Evolutionary conservation across 2,113 vertebrate genomes (phyloP).

Genomic region (Melanotaenia duboulayi): DNA sequence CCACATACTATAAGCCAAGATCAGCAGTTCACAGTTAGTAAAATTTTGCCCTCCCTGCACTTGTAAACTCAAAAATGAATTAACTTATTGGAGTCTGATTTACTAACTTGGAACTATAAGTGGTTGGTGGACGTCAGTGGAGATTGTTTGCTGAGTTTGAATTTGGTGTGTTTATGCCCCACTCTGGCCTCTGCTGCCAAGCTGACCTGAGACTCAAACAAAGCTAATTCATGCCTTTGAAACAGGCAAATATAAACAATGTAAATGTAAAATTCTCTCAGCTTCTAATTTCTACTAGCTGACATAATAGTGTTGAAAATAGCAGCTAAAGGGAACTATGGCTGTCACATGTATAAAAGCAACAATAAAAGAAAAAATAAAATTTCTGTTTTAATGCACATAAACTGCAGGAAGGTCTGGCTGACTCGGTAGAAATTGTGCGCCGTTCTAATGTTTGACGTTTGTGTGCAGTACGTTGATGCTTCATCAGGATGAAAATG

Average conservation of each 20-base stretch:
- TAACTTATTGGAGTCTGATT: background rate
- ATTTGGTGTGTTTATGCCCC: conserved; percentile 5
- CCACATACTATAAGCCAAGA: background rate
- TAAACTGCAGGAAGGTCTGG: conserved; percentile 5
- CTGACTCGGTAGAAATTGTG: background rate
- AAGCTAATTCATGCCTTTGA: background rate
- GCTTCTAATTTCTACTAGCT: background rate
- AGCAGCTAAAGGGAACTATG: background rate
- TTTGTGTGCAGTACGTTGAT: no score
- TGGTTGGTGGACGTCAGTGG: background rate
- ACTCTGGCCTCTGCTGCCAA: background rate
- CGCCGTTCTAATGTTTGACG: no score
- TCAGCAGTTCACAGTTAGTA: background rate
- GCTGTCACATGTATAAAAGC: background rate
- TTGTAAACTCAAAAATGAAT: conserved; percentile 5
- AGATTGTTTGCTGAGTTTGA: background rate
- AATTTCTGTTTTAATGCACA: background rate
- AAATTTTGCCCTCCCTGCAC: background rate
- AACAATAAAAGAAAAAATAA: no score
- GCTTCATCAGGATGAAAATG: no score
- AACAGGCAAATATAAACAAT: background rate
- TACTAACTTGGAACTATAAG: background rate
- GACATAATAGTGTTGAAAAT: background rate
- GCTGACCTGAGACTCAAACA: background rate
- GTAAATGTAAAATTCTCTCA: background rate